These are phyloP conservation scores for Pseudopipra pipra DNA, from an alignment of 2,113 vertebrate genomes.

Conservation along the genomic window DNA sequence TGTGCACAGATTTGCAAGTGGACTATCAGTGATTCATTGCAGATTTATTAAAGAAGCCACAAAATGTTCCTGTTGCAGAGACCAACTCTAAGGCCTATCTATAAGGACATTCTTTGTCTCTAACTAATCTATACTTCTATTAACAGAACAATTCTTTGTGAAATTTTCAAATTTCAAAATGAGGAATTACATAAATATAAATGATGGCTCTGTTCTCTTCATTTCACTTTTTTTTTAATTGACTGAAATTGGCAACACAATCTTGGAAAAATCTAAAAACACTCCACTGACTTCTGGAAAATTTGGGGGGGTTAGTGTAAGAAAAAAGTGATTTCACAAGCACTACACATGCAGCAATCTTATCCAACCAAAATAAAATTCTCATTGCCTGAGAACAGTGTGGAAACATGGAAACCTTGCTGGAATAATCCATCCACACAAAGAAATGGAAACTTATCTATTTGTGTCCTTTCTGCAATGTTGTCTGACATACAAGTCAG, in stretches of 20 bases:
- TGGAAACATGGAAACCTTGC: neutral
- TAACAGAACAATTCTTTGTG: too few relatives aligned
- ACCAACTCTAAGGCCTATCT: too few relatives aligned
- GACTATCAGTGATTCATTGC: neutral
- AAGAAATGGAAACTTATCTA: neutral
- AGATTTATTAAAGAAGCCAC: neutral
- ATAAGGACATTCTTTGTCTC: too few relatives aligned
- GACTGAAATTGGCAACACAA: neutral
- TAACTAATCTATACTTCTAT: too few relatives aligned
- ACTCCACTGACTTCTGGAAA: neutral
- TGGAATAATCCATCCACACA: neutral
- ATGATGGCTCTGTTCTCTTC: neutral
- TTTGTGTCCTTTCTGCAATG: accelerated
- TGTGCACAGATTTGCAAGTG: neutral
- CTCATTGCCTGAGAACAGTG: neutral
- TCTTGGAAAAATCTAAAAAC: neutral
- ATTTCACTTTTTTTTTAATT: neutral
- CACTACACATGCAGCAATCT: neutral
- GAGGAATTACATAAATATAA: neutral
- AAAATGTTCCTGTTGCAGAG: neutral
- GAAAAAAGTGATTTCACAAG: neutral
- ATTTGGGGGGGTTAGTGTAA: neutral
- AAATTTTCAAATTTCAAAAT: too few relatives aligned
- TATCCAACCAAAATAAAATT: neutral
- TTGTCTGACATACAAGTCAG: neutral